phyloP scores from a whole-genome alignment of 2,888 invertebrate genomes.

The Frankliniella intonsa region DNA sequence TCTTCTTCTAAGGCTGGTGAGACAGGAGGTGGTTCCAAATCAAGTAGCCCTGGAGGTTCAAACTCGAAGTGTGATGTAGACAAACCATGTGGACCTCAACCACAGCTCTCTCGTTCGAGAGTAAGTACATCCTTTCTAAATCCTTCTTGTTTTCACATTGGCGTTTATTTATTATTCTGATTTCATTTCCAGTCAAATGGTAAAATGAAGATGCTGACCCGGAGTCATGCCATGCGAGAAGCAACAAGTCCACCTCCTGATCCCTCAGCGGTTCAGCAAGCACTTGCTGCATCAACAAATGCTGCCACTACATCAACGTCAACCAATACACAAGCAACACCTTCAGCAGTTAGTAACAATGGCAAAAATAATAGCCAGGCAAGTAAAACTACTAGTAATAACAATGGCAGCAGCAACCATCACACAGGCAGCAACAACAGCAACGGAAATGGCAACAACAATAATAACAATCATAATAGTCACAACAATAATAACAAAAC shows the following conservation, averaged over 20 bases:
- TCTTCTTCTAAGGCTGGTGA: background rate
- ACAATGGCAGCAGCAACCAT: conserved; percentile 35
- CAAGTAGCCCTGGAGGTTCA: background rate
- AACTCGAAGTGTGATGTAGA: background rate
- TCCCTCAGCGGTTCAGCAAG: conserved; percentile 43
- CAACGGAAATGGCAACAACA: conserved; percentile 37
- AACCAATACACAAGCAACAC: conserved; percentile 42
- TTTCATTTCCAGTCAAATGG: conserved; percentile 54
- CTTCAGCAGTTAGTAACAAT: conserved; percentile 40
- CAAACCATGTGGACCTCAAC: background rate
- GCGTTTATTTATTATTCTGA: background rate
- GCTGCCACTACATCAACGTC: conserved; percentile 45
- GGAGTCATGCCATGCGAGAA: conserved; percentile 87
- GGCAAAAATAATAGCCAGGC: conserved; percentile 43
- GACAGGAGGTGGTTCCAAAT: background rate
- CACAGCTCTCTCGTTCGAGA: background rate
- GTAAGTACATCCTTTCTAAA: background rate
- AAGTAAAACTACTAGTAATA: conserved; percentile 41
- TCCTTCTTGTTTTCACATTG: background rate
- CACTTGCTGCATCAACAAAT: conserved; percentile 43
- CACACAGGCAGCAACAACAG: conserved; percentile 46
- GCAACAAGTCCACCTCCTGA: conserved; percentile 56
- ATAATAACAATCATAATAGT: background rate
- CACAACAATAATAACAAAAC: conserved; percentile 46
- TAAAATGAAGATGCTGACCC: conserved; percentile 77